Percentiles rank a stretch among this genome's conserved stretches.
phyloP scores from a whole-genome alignment of 2,888 invertebrate genomes.

The Pachymerium ferrugineum region DNA sequence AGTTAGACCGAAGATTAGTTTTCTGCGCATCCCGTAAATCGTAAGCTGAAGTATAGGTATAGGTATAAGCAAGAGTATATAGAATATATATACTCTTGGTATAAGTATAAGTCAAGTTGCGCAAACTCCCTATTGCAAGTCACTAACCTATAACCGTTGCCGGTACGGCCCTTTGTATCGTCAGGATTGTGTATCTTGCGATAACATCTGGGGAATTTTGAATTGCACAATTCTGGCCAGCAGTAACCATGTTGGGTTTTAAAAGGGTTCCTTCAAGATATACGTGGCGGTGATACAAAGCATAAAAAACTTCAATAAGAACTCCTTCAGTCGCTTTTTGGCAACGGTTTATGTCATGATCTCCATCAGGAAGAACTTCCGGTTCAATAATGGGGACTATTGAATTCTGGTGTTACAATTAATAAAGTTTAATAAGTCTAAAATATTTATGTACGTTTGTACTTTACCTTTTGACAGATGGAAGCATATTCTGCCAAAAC shows the following conservation, averaged over 20 bases:
- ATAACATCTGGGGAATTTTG: slow-evolving; percentile 77
- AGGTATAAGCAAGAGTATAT: too few species aligned
- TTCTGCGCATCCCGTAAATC: too few species aligned
- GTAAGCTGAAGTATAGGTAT: too few species aligned
- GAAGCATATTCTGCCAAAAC: slow-evolving; percentile 95
- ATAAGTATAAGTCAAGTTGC: too few species aligned
- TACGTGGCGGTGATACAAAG: slow-evolving; percentile 92
- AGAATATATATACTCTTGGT: too few species aligned
- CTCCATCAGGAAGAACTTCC: slow-evolving; percentile 95
- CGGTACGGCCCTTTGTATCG: slow-evolving; percentile 88
- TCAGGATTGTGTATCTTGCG: slow-evolving; percentile 89
- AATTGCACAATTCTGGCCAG: slow-evolving; percentile 74
- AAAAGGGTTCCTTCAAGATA: slow-evolving; percentile 95
- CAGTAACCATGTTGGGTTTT: slow-evolving; percentile 98
- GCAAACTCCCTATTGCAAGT: too few species aligned
- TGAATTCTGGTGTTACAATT: slow-evolving; percentile 60
- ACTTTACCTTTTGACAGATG: slow-evolving; percentile 70
- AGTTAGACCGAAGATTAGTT: too few species aligned
- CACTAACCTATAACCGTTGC: slow-evolving; percentile 91
- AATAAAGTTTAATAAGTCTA: too few species aligned
- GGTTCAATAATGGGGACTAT: slow-evolving; percentile 99
- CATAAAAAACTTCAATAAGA: slow-evolving; percentile 91
- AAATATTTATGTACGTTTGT: neutral
- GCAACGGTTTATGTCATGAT: slow-evolving; percentile 85
- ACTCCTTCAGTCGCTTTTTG: slow-evolving; percentile 95